These are phyloP conservation scores for Nezara viridula DNA, from an alignment of 2,888 invertebrate species.

Conservation along the genomic window DNA sequence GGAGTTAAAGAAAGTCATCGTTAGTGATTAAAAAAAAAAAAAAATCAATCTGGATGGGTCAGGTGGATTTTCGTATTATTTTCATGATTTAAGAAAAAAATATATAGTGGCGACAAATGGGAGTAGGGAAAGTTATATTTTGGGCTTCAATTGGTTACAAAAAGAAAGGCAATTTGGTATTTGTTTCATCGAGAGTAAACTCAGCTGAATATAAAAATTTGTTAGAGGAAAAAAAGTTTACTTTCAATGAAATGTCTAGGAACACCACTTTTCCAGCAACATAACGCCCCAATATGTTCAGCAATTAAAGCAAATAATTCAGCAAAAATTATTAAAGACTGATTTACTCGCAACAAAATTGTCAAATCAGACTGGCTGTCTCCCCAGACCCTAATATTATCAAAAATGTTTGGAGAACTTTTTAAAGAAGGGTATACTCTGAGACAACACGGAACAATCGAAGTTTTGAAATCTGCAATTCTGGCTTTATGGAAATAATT, in stretches of 20 bases:
- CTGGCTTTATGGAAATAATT: too few relatives aligned
- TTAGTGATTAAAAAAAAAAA: not conserved
- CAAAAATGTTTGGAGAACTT: not conserved
- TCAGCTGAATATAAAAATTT: too few relatives aligned
- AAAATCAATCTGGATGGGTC: not conserved
- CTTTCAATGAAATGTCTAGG: too few relatives aligned
- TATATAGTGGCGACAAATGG: not conserved
- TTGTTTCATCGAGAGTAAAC: too few relatives aligned
- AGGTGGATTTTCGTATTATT: not conserved
- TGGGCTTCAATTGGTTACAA: not conserved
- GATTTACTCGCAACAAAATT: too few relatives aligned
- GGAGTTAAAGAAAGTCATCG: not conserved
- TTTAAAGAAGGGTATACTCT: slow-evolving; percentile 22
- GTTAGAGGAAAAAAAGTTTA: too few relatives aligned
- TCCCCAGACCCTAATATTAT: too few relatives aligned
- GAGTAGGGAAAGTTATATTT: not conserved
- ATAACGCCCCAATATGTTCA: too few relatives aligned
- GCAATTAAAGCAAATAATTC: too few relatives aligned
- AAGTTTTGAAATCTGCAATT: slow-evolving; percentile 60
- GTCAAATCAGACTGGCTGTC: too few relatives aligned
- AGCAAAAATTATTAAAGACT: too few relatives aligned
- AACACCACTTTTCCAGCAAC: too few relatives aligned
- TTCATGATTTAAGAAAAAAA: not conserved
- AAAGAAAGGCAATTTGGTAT: not conserved
- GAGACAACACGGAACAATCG: slow-evolving; percentile 45